Base-by-base conservation (phyloP, 2,888 invertebrate species). In the Pristionchus arcanus region DNA sequence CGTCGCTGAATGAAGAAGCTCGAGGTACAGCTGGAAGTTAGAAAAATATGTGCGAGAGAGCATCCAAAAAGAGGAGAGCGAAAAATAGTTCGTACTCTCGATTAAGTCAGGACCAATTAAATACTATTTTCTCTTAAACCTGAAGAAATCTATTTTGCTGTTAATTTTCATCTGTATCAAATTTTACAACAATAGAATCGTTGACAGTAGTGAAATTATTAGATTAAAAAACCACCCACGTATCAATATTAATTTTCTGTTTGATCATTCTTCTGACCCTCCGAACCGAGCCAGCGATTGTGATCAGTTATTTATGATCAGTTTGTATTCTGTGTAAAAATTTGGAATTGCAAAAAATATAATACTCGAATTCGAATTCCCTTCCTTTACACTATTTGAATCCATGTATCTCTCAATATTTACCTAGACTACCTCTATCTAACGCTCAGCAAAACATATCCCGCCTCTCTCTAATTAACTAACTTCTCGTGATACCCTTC, bases 71-170 rank as follows among this genome's bases (percentile, higher is more conserved):
- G n/a, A 49, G 66, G 87, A 87, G 42, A 68, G 63, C 13, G 59
- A 31, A 31, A 87, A 21, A n/a, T 15, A 86, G 63, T 59, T 31
- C 63, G 85, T 63, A 55, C 11, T 63, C 19, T 16, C 63, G 2
- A n/a, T 86, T 25, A 55, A 19, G 63, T 86, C 85, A 63, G 85
- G 85, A 86, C 3, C 63, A 37, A 21, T 86, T 86, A 55, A 86
- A 28, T 63, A 86, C 16, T 28, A 37, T 81, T 81, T 21, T 59
- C 25, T 4, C n/a, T n/a, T n/a, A n/a, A n/a, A n/a, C n/a, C n/a
- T n/a, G n/a, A n/a, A n/a, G 13, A 81, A 3, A 81, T 49, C 37
- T 7, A n/a, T 81, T 81, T 81, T 16, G 5, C 13, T 34, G 19
- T 81, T 49, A 21, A 5, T n/a, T 19, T 81, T 59, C 25, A 42